A percentile compares a stretch with the other conserved stretches of the same genome.
Evolutionary conservation across 2,113 vertebrate species (phyloP).

Genomic region (Lepidiolamprologus cunningtoni): DNA sequence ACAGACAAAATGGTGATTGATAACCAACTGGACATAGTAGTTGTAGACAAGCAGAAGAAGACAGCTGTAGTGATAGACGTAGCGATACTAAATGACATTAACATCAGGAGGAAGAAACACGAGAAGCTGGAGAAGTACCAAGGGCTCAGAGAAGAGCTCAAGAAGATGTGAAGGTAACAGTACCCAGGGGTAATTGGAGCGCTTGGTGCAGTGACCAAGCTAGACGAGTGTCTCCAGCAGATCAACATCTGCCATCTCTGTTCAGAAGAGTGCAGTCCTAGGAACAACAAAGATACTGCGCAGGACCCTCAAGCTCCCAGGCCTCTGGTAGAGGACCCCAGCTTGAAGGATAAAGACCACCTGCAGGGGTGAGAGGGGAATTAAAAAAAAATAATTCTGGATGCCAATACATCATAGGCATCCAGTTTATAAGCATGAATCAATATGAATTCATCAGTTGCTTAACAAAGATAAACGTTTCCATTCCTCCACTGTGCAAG

Average conservation of each 20-base stretch:
- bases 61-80: background rate
- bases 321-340: background rate
- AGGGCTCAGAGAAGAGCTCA: background rate
- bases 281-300: background rate
- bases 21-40: background rate
- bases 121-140: background rate
- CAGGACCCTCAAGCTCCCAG: background rate
- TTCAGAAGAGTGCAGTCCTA: background rate
- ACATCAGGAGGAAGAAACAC: background rate
- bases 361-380: background rate
- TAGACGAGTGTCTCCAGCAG: background rate
- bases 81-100: background rate
- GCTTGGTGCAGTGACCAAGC: background rate
- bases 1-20: background rate
- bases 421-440: background rate
- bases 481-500: background rate
- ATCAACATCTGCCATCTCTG: background rate
- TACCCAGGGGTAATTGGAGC: background rate
- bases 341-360: background rate
- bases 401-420: background rate
- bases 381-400: background rate
- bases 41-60: background rate
- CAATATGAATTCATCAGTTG: background rate
- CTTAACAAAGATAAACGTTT: background rate
- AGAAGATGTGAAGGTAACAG: background rate